Conservation (phyloP, 2,888 invertebrate genomes). For the Tethea ocularis region DNA sequence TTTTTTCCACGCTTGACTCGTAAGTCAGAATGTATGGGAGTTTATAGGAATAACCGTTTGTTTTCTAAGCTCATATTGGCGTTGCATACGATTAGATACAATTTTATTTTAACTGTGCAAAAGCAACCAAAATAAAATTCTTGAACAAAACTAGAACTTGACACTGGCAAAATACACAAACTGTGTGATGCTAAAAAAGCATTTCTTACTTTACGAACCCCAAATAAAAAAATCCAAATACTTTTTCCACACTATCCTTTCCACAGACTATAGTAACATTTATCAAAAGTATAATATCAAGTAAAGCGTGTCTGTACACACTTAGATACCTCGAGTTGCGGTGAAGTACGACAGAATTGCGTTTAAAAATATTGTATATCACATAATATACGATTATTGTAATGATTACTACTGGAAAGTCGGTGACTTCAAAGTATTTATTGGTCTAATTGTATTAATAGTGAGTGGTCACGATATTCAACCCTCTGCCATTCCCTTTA, state of each 20-base stretch:
- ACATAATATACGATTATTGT: conserved; percentile 74
- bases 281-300: conserved; percentile 2
- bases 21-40: neutral
- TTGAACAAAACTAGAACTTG: too few species aligned
- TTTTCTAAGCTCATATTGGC: conserved; percentile 1
- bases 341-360: conserved; percentile 58
- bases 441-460: conserved; percentile 78
- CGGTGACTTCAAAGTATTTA: conserved; percentile 71
- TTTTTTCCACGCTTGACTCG: neutral
- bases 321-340: conserved; percentile 41
- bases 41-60: conserved; percentile 4
- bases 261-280: neutral
- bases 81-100: neutral
- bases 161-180: too few species aligned
- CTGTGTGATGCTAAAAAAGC: too few species aligned
- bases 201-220: too few species aligned
- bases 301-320: conserved; percentile 49
- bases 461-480: conserved; percentile 65
- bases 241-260: neutral
- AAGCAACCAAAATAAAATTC: too few species aligned
- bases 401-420: conserved; percentile 59
- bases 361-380: conserved; percentile 79
- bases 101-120: neutral
- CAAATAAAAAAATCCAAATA: neutral
- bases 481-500: conserved; percentile 22